Conservation (phyloP, 2,888 invertebrate species). For the Drosophila cognata region DNA sequence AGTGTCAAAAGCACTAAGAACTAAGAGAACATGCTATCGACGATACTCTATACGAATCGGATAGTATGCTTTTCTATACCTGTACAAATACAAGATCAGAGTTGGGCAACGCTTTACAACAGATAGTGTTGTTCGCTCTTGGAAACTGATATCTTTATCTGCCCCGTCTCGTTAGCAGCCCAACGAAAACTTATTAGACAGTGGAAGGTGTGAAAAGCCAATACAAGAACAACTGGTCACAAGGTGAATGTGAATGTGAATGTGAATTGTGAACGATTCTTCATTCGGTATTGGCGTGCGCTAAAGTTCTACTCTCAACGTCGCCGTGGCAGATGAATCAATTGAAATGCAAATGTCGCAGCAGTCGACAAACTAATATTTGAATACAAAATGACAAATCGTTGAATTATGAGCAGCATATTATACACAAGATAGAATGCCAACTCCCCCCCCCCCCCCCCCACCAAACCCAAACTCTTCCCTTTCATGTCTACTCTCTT, state of each 20-base stretch:
- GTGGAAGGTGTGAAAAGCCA: slow-evolving; percentile 69
- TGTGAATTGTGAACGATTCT: slow-evolving; percentile 45
- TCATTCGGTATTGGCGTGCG: slow-evolving; percentile 66
- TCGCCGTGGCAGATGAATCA: slow-evolving; percentile 55
- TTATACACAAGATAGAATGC: slow-evolving; percentile 11
- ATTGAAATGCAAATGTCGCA: slow-evolving; percentile 74
- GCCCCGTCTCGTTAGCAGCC: slow-evolving; percentile 51
- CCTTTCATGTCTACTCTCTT: not conserved
- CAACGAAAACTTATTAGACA: slow-evolving; percentile 46
- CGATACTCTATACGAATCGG: slow-evolving; percentile 20
- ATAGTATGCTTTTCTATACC: not conserved
- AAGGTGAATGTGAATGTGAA: slow-evolving; percentile 28
- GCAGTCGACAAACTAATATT: slow-evolving; percentile 62
- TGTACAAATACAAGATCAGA: not conserved
- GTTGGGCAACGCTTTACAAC: slow-evolving; percentile 22
- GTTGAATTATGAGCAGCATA: slow-evolving; percentile 70
- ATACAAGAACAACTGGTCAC: slow-evolving; percentile 7
- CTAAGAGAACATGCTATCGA: slow-evolving; percentile 13
- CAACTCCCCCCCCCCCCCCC: not conserved
- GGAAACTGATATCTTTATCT: slow-evolving; percentile 75
- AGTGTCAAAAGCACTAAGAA: slow-evolving; percentile 72
- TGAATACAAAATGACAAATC: slow-evolving; percentile 80
- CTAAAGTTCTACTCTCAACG: slow-evolving; percentile 70
- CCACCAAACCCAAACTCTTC: not conserved
- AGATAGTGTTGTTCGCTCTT: slow-evolving; percentile 40